phyloP scores from a whole-genome alignment of 2,888 invertebrate species.

The Drosophila trichaetosa region DNA sequence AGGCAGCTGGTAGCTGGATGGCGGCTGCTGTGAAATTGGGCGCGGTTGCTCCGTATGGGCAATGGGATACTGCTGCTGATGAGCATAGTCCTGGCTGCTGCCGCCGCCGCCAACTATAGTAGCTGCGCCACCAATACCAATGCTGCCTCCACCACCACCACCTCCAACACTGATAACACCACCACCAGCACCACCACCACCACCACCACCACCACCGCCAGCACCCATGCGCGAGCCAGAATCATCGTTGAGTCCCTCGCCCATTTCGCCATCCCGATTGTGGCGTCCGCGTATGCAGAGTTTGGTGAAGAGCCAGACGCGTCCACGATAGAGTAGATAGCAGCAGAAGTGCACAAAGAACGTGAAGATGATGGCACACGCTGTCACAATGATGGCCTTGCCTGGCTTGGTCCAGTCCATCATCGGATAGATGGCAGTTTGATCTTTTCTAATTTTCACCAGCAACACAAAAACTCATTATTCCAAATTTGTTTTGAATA shows the following conservation, averaged over 20 bases:
- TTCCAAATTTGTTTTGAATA: neutral
- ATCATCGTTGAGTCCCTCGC: conserved; percentile 84
- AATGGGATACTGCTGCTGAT: conserved; percentile 83
- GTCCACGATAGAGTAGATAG: conserved; percentile 86
- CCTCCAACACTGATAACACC: conserved; percentile 59
- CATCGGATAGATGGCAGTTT: conserved; percentile 90
- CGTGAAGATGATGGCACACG: conserved; percentile 87
- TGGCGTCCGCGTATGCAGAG: conserved; percentile 84
- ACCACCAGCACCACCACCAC: conserved; percentile 57
- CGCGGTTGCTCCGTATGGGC: conserved; percentile 81
- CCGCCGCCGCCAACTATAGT: conserved; percentile 67
- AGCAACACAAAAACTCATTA: conserved; percentile 42
- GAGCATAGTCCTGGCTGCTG: conserved; percentile 82
- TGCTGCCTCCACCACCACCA: conserved; percentile 62
- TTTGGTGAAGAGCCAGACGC: conserved; percentile 85
- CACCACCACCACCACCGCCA: conserved; percentile 65
- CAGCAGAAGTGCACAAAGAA: conserved; percentile 87
- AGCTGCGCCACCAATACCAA: conserved; percentile 61
- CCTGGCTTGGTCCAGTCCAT: conserved; percentile 91
- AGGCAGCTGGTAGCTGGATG: conserved; percentile 74
- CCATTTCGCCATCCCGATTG: conserved; percentile 84
- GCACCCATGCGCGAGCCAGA: conserved; percentile 83
- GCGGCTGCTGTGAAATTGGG: conserved; percentile 71
- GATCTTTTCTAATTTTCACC: conserved; percentile 86
- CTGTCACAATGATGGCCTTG: conserved; percentile 86